Evolutionary conservation across 2,113 vertebrate genomes (phyloP).

Genomic region (Pipra filicauda): DNA sequence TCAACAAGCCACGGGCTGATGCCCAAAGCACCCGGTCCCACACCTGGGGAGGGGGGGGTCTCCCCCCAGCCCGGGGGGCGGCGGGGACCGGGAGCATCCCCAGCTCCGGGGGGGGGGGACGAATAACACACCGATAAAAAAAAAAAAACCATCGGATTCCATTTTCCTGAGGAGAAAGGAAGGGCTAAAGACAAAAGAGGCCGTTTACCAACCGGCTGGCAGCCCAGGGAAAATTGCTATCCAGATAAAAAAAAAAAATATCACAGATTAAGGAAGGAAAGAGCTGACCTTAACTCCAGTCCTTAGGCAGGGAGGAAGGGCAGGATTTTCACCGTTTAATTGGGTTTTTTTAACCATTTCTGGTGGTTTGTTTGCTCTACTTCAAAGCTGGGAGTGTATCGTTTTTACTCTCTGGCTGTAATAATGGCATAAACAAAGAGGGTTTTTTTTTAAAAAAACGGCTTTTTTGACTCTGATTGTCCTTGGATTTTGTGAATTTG

Average conservation of each 20-base stretch:
- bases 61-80: rapidly evolving
- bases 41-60: not conserved
- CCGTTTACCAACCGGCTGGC: not conserved
- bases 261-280: not conserved
- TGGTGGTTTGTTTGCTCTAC: not conserved
- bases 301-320: not conserved
- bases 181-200: constrained; percentile 45
- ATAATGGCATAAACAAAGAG: not conserved
- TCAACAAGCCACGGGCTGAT: not conserved
- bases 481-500: not conserved
- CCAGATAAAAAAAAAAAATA: not conserved
- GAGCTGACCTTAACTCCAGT: constrained; percentile 6
- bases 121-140: not conserved
- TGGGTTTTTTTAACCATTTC: not conserved
- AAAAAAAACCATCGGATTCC: not conserved
- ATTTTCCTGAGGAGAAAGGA: constrained; percentile 16
- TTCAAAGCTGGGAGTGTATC: not conserved
- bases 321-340: constrained; percentile 6
- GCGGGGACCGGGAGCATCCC: not conserved
- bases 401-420: not conserved
- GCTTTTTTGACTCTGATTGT: not conserved
- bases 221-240: constrained; percentile 23
- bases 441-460: not conserved
- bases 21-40: not conserved
- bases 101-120: rapidly evolving